Base-by-base conservation (phyloP, 2,797 vertebrate genomes). In the Echeneis naucrates region DNA sequence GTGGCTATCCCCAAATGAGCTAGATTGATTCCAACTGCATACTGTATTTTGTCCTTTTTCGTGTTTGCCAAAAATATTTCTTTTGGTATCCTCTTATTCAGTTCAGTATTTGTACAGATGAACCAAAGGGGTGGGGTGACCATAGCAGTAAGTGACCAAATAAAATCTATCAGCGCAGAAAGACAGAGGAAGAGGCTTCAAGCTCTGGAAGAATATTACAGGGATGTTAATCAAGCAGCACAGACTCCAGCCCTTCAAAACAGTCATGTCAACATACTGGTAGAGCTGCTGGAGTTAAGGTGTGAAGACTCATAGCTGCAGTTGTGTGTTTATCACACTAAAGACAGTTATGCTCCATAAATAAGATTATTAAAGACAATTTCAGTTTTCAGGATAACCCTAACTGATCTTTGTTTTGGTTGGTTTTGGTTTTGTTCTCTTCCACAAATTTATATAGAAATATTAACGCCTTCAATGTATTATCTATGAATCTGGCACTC, bases 71-170 rank as follows among this genome's bases (percentile, higher is more conserved):
- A 91, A 91, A 82, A 89, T 48, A 67, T 65, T 64, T 78, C 58
- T 63, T 84, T 38, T 68, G 60, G 57, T 68, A 77, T 86, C 81
- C 45, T 86, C 56, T 68, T 83, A 75, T 81, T 75, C 65, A 75
- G 54, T 68, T 80, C 37, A 83, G 79, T 83, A 67, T 80, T 83
- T 84, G 77, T 56, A 87, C 75, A 79, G 58, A 77, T 55, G 54
- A 90, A 92, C 92, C 89, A 93, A 92, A 93, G 82, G 72, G 77
- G 56, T 62, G 47, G 55, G 63, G 59, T 64, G 59, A 81, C 19
- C 24, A 52, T 73, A 74, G 61, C 64, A 72, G 79, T 72, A 70
- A 71, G 81, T 73, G 89, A 92, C 92, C 91, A 91, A 93, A 93
- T 59, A 32, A 51, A 59, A 32, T 85, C 84, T 77, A 75, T 75